Percentiles rank a stretch among this genome's conserved stretches.
Evolutionary conservation across 2,113 vertebrate species (phyloP).

Genomic region (Gambusia holbrooki): DNA sequence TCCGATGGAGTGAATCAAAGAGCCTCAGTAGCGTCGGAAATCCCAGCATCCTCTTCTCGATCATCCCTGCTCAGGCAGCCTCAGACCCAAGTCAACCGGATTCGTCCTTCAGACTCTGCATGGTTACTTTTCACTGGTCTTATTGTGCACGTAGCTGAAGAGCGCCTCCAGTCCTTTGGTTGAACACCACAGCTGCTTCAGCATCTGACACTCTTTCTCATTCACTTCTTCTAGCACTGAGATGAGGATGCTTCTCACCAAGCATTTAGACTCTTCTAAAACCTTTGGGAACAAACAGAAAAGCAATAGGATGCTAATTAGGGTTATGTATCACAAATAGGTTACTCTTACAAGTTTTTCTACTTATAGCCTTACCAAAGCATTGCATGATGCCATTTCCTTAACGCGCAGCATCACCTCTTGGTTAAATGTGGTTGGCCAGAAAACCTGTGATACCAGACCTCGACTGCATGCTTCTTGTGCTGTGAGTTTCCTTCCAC

Average conservation of each 20-base stretch:
- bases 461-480: conserved; percentile 96
- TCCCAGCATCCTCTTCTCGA: conserved; percentile 2
- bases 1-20: conserved; percentile 27
- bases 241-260: conserved; percentile 91
- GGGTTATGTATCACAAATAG: neutral
- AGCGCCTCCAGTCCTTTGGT: conserved; percentile 96
- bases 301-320: neutral
- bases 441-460: conserved; percentile 96
- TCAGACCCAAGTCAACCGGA: neutral
- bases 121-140: conserved; percentile 89
- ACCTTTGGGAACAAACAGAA: conserved; percentile 79
- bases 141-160: conserved; percentile 94
- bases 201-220: conserved; percentile 94
- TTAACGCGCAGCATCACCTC: conserved; percentile 97
- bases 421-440: conserved; percentile 98
- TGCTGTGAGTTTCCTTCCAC: conserved; percentile 94
- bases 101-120: conserved; percentile 1
- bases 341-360: neutral
- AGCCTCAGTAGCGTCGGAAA: conserved; percentile 13
- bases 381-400: conserved; percentile 96
- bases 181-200: conserved; percentile 96
- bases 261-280: conserved; percentile 94
- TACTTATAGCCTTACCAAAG: conserved; percentile 85
- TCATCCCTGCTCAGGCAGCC: conserved; percentile 5
- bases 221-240: conserved; percentile 93